Base-by-base conservation (phyloP, 2,888 invertebrate genomes). In the Lathronympha strigana region DNA sequence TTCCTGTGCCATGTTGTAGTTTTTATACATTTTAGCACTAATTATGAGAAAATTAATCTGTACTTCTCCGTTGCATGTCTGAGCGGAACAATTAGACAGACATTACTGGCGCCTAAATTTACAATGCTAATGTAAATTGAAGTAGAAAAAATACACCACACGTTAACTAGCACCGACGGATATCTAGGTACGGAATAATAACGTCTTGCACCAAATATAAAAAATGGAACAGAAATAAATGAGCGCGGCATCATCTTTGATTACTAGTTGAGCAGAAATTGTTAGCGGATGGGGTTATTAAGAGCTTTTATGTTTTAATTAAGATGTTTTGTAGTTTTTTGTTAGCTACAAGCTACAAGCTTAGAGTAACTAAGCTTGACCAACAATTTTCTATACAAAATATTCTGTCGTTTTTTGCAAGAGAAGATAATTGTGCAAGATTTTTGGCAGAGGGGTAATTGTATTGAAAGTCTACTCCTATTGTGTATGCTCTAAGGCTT, bases 241-340 rank as follows among this genome's bases (percentile, higher is more conserved):
- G 31, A 57, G 45, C 55, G 23, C 43, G 19, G 36, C 23, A n/a
- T n/a, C 36, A 36, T 8, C 36, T 53, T 36, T 36, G 23, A 23
- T 43, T 57, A 31, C 17, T 21, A 17, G 28, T 28, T 43, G 31
- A 57, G 31, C n/a, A 55, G 43, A 31, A 45, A 57, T 57, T 4
- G 13, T 55, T 19, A 55, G 15, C 25, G 2, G 2, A 8, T 1
- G 43, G 28, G 5, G 43, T 57, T 45, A 57, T 45, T 21, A 43
- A 40, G n/a, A 3, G 19, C 19, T 57, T 57, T 45, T 45, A 45
- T 21, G 28, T 57, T 57, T n/a, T 57, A 31, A 57, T 57, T 45
- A 45, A 31, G 28, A 13, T 9, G 6, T 25, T 40, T 43, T 43
- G 43, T 19, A 28, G 43, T 57, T 57, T 57, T 9, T 45, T 57